Base-by-base conservation (phyloP, 2,113 vertebrate species). In the Pelusios castaneus region DNA sequence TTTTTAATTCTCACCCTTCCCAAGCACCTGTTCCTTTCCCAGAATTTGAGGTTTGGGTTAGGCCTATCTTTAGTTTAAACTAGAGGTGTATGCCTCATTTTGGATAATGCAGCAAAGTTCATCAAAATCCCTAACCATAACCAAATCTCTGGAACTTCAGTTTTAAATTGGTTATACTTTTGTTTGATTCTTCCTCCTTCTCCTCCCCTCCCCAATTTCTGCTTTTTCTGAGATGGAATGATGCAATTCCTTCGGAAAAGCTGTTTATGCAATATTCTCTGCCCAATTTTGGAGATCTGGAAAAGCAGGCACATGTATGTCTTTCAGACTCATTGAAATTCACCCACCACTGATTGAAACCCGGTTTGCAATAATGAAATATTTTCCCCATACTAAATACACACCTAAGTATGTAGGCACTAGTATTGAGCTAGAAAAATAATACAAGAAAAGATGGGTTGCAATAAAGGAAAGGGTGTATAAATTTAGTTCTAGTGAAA, bases 401-500 rank as follows among this genome's bases (percentile, higher is more conserved):
- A 45, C 67, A 63, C 31, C 22, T 91, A 82, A 93, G 89, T 94
- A 94, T 78, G 82, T 77, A 60, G 79, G 56, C 70, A 80, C 51
- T 93, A 75, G 45, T 55, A 75, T 47, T 31, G 38, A 45, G 29
- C 43, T 47, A 25, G 63, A 34, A 89, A 82, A 75, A 31, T 91
- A 92, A 91, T 84, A 70, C 10, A 80, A 67, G 63, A 82, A 94
- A 95, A 52, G 80, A 80, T 43, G 55, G 34, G 81, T n/a, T 86
- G 52, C 45, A 93, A 77, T 75, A 89, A 89, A 95, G 94, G 86
- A 91, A 47, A 94, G 80, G 76, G 67, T 63, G 89, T 25, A 0
- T 67, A 80, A 87, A 79, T 81, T 55, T n/a, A 93, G 82, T 88
- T 82, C 84, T 89, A 80, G 89, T 92, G 87, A 94, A 84, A 93